Conservation (phyloP, 2,797 vertebrate genomes). For the Neosilurus hyrtlii region DNA sequence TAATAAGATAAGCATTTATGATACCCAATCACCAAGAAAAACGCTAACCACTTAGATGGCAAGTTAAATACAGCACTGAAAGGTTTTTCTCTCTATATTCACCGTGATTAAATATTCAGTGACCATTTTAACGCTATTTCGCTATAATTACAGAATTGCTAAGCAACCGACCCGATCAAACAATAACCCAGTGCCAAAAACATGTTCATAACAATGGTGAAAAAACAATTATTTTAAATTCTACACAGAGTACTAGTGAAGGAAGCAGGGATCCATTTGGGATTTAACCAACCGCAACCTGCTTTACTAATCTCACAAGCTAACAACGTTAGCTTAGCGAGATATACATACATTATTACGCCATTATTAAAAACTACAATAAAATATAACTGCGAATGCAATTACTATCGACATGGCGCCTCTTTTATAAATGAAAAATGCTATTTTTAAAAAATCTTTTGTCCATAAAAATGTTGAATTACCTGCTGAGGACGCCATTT, state of each 20-base stretch:
- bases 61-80: no score
- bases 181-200: background rate
- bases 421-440: background rate
- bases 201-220: background rate
- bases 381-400: background rate
- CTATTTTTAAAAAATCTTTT: no score
- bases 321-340: background rate
- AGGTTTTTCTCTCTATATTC: background rate
- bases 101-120: background rate
- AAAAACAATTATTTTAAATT: background rate
- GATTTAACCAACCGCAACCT: background rate
- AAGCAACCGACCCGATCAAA: background rate
- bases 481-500: conserved; percentile 81
- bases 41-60: no score
- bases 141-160: background rate
- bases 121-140: background rate
- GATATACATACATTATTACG: background rate
- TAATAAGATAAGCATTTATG: no score
- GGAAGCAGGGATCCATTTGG: background rate
- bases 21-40: no score
- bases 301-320: background rate
- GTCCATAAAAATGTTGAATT: conserved; percentile 1
- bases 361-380: no score
- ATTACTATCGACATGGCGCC: background rate
- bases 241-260: background rate